A percentile compares a stretch with the other conserved stretches of the same genome.
phyloP scores from a whole-genome alignment of 2,113 vertebrate species.

The Crypturellus undulatus region DNA sequence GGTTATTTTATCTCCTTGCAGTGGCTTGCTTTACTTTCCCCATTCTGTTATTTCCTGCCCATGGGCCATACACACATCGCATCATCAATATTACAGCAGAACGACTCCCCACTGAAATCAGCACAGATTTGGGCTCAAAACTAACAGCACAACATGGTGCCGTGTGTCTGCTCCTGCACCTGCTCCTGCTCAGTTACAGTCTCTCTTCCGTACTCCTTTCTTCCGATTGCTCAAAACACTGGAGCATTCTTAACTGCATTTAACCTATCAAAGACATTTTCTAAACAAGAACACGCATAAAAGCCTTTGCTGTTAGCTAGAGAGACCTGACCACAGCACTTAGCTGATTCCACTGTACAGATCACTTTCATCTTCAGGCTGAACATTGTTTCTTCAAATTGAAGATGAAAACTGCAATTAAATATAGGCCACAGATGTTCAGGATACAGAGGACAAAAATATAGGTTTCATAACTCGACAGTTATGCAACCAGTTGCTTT shows the following conservation, averaged over 20 bases:
- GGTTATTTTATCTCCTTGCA: background rate
- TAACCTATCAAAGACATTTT: background rate
- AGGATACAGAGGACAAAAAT: constrained; percentile 65
- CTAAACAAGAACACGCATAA: background rate
- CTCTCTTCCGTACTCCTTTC: background rate
- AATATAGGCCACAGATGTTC: constrained; percentile 75
- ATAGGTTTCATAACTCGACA: constrained; percentile 64
- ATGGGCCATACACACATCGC: background rate
- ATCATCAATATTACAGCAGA: constrained; percentile 64
- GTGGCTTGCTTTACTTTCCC: constrained; percentile 2
- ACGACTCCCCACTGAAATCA: constrained; percentile 7
- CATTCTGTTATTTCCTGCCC: constrained; percentile 12
- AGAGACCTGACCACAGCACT: background rate
- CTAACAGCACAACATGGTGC: constrained; percentile 4
- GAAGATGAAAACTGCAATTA: constrained; percentile 63
- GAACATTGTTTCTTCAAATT: constrained; percentile 69
- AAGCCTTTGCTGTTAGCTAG: constrained; percentile 40
- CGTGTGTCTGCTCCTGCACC: background rate
- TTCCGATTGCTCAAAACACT: background rate
- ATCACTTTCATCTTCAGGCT: constrained; percentile 62
- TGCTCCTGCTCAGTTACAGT: constrained; percentile 8
- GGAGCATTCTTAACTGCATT: background rate
- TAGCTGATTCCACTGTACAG: constrained; percentile 41
- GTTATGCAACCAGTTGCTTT: constrained; percentile 71
- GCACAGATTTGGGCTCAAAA: constrained; percentile 52